phyloP scores from a whole-genome alignment of 2,888 invertebrate genomes.

The Lomographa bimaculata region DNA sequence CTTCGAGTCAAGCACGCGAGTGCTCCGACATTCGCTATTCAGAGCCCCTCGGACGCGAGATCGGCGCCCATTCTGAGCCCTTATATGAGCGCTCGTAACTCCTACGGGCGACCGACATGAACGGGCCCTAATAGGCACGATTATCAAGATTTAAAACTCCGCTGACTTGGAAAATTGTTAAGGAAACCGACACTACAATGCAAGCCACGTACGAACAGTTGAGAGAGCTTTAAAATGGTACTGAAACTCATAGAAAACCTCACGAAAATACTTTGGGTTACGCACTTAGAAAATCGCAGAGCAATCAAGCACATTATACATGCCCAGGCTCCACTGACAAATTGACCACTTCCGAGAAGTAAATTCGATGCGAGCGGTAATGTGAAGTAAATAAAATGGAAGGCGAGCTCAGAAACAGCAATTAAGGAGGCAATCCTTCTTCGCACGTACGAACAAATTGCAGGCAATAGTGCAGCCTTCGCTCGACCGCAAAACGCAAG shows the following conservation, averaged over 20 bases:
- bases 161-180: slow-evolving; percentile 33
- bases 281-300: slow-evolving; percentile 32
- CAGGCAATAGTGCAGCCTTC: slow-evolving; percentile 49
- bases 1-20: slow-evolving; percentile 58
- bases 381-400: slow-evolving; percentile 51
- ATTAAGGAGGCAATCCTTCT: slow-evolving; percentile 70
- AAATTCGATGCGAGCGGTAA: slow-evolving; percentile 47
- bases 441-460: slow-evolving; percentile 79
- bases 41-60: slow-evolving; percentile 50
- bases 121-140: slow-evolving; percentile 48
- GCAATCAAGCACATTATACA: slow-evolving; percentile 47
- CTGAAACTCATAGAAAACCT: too few species aligned
- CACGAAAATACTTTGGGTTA: slow-evolving; percentile 25
- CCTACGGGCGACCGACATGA: slow-evolving; percentile 33
- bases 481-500: slow-evolving; percentile 34
- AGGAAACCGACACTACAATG: slow-evolving; percentile 28
- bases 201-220: slow-evolving; percentile 10
- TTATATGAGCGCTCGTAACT: slow-evolving; percentile 53
- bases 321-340: slow-evolving; percentile 45
- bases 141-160: slow-evolving; percentile 42
- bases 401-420: slow-evolving; percentile 44
- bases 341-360: slow-evolving; percentile 60
- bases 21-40: slow-evolving; percentile 57
- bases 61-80: slow-evolving; percentile 59
- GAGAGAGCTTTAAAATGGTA: slow-evolving; percentile 10